Conservation (phyloP, 2,888 invertebrate species). For the Mesochorus sp. region DNA sequence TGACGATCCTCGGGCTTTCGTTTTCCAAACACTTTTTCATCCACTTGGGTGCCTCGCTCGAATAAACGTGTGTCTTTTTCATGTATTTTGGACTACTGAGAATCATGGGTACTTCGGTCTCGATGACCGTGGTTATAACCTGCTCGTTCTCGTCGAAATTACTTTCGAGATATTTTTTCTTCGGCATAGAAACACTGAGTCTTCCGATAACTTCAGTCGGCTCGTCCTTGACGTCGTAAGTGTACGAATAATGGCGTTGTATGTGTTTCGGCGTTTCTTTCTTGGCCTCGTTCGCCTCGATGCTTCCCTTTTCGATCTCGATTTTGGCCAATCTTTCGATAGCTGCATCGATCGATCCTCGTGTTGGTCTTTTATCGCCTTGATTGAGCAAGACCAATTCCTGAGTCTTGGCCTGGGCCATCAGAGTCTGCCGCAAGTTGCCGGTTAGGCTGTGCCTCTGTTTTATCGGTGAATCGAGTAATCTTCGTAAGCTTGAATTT, state of each 20-base stretch:
- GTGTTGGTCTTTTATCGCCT: conserved; percentile 32
- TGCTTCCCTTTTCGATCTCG: conserved; percentile 57
- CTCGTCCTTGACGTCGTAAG: conserved; percentile 74
- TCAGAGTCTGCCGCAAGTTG: conserved; percentile 68
- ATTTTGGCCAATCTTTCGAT: conserved; percentile 63
- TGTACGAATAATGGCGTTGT: conserved; percentile 78
- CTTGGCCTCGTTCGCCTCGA: conserved; percentile 45
- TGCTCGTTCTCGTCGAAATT: conserved; percentile 79
- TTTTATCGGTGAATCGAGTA: conserved; percentile 76
- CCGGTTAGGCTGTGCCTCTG: conserved; percentile 78
- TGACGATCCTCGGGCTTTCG: conserved; percentile 63
- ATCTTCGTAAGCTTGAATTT: conserved; percentile 75
- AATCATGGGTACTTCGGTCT: conserved; percentile 77
- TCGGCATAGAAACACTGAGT: conserved; percentile 70
- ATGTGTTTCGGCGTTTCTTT: conserved; percentile 71
- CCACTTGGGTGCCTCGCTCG: conserved; percentile 77
- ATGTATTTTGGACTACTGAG: conserved; percentile 74
- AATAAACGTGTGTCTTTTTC: conserved; percentile 74
- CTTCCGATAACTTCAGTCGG: conserved; percentile 65
- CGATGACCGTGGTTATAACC: conserved; percentile 79
- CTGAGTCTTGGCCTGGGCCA: conserved; percentile 63
- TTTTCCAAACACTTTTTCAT: conserved; percentile 75
- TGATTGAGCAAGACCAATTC: conserved; percentile 55
- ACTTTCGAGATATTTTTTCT: conserved; percentile 77
- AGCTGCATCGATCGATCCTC: conserved; percentile 50